phyloP scores from a whole-genome alignment of 1,140 invertebrate genomes.

The Ectropis grisescens region DNA sequence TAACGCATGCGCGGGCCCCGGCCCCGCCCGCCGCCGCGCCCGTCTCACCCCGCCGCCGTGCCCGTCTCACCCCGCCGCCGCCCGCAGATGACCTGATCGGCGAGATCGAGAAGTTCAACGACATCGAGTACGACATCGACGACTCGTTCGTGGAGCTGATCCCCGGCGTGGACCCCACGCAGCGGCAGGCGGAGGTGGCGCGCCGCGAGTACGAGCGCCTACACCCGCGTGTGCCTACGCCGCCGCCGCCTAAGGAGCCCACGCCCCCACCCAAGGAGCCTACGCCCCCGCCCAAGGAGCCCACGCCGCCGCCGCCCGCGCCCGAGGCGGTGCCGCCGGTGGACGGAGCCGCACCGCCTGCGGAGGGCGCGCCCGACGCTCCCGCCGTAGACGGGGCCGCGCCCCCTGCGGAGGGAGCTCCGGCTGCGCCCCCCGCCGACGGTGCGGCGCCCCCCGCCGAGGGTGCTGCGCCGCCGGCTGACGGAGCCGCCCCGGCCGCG shows the following conservation, averaged over 20 bases:
- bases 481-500: conserved; percentile 17
- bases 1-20: conserved; percentile 29
- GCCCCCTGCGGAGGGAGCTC: conserved; percentile 33
- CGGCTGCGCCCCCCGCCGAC: conserved; percentile 43
- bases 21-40: conserved; percentile 5
- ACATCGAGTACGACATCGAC: conserved; percentile 97
- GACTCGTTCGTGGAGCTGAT: conserved; percentile 96
- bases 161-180: conserved; percentile 69
- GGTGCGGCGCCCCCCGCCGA: conserved; percentile 48
- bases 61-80: conserved; percentile 30
- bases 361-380: neutral
- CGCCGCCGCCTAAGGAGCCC: conserved; percentile 41
- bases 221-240: no score
- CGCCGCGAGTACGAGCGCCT: conserved; percentile 29
- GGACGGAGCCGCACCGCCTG: conserved; percentile 6
- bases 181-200: conserved; percentile 35
- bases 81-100: conserved; percentile 95
- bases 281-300: conserved; percentile 15
- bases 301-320: conserved; percentile 11
- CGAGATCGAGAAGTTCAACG: conserved; percentile 98
- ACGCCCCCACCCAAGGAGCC: conserved; percentile 43
- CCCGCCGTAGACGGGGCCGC: conserved; percentile 5
- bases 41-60: conserved; percentile 4
- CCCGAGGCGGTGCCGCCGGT: conserved; percentile 18
- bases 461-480: conserved; percentile 19